A percentile compares a stretch with the other conserved stretches of the same genome.
phyloP scores from a whole-genome alignment of 2,113 vertebrate genomes.

The Aythya baeri region DNA sequence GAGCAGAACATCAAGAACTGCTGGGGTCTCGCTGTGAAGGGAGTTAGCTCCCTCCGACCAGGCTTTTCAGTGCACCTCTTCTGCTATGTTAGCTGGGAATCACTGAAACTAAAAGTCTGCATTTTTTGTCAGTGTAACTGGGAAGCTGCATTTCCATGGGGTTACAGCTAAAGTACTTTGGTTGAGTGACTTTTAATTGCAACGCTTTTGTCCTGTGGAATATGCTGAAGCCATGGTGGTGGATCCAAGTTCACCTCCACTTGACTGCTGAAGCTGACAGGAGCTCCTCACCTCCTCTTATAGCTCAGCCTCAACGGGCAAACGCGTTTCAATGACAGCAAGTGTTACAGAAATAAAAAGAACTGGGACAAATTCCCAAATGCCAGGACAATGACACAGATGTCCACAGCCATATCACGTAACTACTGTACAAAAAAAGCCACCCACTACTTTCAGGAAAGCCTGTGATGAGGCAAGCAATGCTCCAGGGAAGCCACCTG shows the following conservation, averaged over 20 bases:
- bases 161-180: neutral
- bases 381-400: neutral
- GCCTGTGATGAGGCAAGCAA: neutral
- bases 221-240: neutral
- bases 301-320: neutral
- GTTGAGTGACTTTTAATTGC: neutral
- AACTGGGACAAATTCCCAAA: neutral
- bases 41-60: neutral
- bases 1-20: neutral
- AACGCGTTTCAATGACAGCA: neutral
- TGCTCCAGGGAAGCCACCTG: neutral
- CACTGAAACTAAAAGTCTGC: neutral
- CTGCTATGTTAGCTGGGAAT: neutral
- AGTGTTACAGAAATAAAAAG: neutral
- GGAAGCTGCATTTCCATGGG: neutral
- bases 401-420: neutral
- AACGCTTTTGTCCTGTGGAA: neutral
- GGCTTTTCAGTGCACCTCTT: no score
- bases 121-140: fast-evolving
- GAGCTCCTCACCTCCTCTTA: neutral
- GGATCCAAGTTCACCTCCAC: neutral
- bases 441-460: neutral
- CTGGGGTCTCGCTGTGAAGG: neutral
- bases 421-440: neutral
- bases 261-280: neutral